Percentiles rank a stretch among this genome's conserved stretches.
Conservation (phyloP, 2,797 vertebrate genomes). For the Pelodytes ibericus region DNA sequence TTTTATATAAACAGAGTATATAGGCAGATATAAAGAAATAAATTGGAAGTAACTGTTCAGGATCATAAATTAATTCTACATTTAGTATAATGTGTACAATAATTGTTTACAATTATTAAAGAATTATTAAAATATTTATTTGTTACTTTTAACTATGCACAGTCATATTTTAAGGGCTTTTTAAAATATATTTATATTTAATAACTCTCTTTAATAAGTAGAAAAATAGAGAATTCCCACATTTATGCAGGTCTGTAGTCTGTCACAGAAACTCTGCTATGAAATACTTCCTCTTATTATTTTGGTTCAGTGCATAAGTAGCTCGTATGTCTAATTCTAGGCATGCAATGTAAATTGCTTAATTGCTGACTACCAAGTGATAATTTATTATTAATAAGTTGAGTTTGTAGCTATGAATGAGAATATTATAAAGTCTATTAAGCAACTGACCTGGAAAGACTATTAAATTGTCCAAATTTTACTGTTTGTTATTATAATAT, state of each 20-base stretch:
- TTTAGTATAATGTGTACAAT: too few relatives aligned
- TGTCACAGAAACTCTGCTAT: not conserved
- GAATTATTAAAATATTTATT: too few relatives aligned
- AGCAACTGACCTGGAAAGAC: slow-evolving; percentile 26
- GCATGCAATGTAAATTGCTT: slow-evolving; percentile 14
- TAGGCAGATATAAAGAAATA: too few relatives aligned
- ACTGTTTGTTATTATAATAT: not conserved
- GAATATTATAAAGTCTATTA: slow-evolving; percentile 12
- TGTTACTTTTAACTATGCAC: too few relatives aligned
- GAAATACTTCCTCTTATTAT: slow-evolving; percentile 7
- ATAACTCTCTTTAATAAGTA: too few relatives aligned
- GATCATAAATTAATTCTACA: too few relatives aligned
- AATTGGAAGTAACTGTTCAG: too few relatives aligned
- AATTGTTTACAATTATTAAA: too few relatives aligned
- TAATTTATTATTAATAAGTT: slow-evolving; percentile 33
- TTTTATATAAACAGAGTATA: too few relatives aligned
- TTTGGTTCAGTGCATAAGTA: slow-evolving; percentile 14
- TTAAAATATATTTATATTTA: too few relatives aligned
- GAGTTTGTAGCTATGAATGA: slow-evolving; percentile 12
- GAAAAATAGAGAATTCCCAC: not conserved
- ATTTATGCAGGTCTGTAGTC: not conserved
- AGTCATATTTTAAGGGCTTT: too few relatives aligned
- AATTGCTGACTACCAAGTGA: slow-evolving; percentile 17
- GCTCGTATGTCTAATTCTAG: slow-evolving; percentile 17
- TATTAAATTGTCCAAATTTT: slow-evolving; percentile 1